Conservation (phyloP, 1,140 invertebrate species). For the Heliconius hewitsoni region DNA sequence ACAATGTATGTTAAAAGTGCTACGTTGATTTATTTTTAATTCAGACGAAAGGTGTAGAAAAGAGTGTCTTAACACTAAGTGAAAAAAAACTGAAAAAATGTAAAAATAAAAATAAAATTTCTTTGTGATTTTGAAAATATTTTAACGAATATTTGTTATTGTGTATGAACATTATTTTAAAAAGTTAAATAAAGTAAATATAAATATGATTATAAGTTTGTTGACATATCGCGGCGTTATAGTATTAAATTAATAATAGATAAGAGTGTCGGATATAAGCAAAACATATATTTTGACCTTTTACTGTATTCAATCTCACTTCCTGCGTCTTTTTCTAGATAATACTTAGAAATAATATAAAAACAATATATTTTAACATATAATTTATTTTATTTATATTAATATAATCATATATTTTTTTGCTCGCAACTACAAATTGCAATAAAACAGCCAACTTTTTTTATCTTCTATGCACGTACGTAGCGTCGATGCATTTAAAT, state of each 20-base stretch:
- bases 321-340: not conserved
- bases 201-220: not conserved
- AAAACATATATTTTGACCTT: not conserved
- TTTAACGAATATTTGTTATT: too few relatives aligned
- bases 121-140: too few relatives aligned
- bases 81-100: too few relatives aligned
- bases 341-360: not conserved
- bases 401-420: too few relatives aligned
- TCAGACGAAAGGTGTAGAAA: too few relatives aligned
- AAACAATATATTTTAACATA: not conserved
- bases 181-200: not conserved
- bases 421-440: not conserved
- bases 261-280: not conserved
- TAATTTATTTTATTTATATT: too few relatives aligned
- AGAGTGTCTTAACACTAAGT: too few relatives aligned
- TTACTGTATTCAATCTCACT: not conserved
- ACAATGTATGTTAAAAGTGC: too few relatives aligned
- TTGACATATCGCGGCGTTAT: not conserved
- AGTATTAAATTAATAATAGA: not conserved
- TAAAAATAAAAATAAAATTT: too few relatives aligned
- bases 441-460: slow-evolving; percentile 6
- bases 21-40: too few relatives aligned
- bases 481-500: slow-evolving; percentile 29
- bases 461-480: slow-evolving; percentile 25
- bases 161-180: not conserved